A percentile compares a stretch with the other conserved stretches of the same genome.
These are phyloP conservation scores for Petaurus breviceps DNA, from an alignment of 2,113 vertebrate genomes.

Conservation along the genomic window DNA sequence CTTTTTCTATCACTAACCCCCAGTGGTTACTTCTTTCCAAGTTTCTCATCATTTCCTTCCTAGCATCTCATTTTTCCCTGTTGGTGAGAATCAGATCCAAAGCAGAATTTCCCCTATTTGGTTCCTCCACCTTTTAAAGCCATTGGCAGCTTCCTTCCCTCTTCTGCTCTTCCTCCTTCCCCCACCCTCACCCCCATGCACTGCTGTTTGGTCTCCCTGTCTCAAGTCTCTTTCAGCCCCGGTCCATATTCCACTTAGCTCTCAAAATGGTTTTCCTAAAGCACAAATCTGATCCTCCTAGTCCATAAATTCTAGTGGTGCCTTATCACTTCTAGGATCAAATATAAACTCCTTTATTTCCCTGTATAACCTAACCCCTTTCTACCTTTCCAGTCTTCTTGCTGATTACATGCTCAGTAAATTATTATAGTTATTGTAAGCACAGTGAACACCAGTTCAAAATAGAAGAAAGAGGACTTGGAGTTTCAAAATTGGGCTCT, in stretches of 20 bases:
- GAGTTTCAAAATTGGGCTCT: not conserved
- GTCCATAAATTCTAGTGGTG: not conserved
- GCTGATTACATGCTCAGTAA: not conserved
- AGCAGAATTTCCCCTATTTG: not conserved
- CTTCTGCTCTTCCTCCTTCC: too few relatives aligned
- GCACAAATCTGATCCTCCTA: not conserved
- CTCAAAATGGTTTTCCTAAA: not conserved
- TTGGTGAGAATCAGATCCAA: not conserved
- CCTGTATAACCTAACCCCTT: not conserved
- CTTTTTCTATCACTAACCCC: not conserved
- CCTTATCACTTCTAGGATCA: not conserved
- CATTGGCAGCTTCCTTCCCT: not conserved
- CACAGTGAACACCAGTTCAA: not conserved
- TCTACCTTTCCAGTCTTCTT: not conserved
- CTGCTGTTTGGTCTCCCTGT: not conserved
- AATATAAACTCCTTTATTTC: not conserved
- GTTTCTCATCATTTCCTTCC: not conserved
- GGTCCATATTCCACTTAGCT: not conserved
- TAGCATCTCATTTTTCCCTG: not conserved
- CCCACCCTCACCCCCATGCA: accelerated
- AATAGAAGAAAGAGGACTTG: not conserved
- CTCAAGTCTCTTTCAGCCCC: not conserved
- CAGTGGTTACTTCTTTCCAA: not conserved
- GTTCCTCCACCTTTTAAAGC: not conserved
- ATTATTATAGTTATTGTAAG: not conserved